These are phyloP conservation scores for Heliconius melpomene DNA, from an alignment of 1,140 invertebrate genomes.

Conservation along the genomic window DNA sequence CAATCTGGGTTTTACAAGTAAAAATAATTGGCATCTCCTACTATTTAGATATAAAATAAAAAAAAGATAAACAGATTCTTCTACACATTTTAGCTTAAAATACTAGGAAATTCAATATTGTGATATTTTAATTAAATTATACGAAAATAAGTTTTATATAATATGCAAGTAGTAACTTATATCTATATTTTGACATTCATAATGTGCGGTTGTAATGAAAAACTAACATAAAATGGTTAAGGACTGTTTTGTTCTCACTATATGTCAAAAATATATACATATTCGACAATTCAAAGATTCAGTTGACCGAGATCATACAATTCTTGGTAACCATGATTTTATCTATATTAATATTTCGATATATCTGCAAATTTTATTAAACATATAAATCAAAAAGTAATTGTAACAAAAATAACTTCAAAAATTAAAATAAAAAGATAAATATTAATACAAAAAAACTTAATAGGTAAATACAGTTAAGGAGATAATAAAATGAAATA, in stretches of 20 bases:
- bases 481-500: background rate
- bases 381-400: background rate
- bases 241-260: constrained; percentile 22
- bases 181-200: background rate
- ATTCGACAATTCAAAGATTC: constrained; percentile 24
- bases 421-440: background rate
- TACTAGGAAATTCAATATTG: background rate
- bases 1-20: background rate
- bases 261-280: constrained; percentile 24
- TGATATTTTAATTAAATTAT: background rate
- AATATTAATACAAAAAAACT: background rate
- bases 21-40: too few species aligned
- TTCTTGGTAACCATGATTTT: constrained; percentile 14
- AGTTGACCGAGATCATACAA: constrained; percentile 24
- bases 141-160: background rate
- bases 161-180: background rate
- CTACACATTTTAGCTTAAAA: background rate
- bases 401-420: background rate
- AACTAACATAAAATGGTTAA: background rate
- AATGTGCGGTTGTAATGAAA: background rate
- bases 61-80: background rate
- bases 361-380: constrained; percentile 27
- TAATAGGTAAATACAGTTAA: background rate
- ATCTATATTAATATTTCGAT: constrained; percentile 13
- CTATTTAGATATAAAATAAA: too few species aligned